These are phyloP conservation scores for Deilephila elpenor DNA, from an alignment of 2,888 invertebrate genomes.

Conservation along the genomic window DNA sequence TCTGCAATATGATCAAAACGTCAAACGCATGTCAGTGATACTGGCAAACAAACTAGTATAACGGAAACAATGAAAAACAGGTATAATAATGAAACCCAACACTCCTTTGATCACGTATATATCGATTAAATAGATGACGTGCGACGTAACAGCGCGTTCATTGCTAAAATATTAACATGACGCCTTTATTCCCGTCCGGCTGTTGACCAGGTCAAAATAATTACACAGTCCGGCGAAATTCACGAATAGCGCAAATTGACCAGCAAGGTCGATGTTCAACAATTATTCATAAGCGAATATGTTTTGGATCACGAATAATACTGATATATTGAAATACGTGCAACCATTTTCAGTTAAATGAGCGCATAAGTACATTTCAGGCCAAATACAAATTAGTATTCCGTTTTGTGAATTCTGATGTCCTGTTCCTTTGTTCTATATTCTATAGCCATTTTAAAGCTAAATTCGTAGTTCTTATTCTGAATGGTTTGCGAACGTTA, in stretches of 20 bases:
- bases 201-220: constrained; percentile 3
- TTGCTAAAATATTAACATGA: neutral
- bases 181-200: neutral
- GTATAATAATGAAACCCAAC: neutral
- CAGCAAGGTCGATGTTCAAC: too few species aligned
- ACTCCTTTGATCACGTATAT: neutral
- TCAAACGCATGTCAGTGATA: too few species aligned
- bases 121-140: neutral
- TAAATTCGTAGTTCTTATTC: too few species aligned
- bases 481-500: too few species aligned
- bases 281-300: too few species aligned
- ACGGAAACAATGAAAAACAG: neutral
- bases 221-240: neutral
- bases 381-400: neutral
- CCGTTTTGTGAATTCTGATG: neutral
- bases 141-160: neutral
- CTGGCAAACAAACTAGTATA: too few species aligned
- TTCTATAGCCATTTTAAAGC: neutral
- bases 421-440: neutral
- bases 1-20: too few species aligned
- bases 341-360: neutral
- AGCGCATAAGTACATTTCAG: neutral
- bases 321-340: neutral
- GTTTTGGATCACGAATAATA: neutral
- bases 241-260: neutral